phyloP scores from a whole-genome alignment of 1,140 invertebrate genomes.

The Semibalanus balanoides region DNA sequence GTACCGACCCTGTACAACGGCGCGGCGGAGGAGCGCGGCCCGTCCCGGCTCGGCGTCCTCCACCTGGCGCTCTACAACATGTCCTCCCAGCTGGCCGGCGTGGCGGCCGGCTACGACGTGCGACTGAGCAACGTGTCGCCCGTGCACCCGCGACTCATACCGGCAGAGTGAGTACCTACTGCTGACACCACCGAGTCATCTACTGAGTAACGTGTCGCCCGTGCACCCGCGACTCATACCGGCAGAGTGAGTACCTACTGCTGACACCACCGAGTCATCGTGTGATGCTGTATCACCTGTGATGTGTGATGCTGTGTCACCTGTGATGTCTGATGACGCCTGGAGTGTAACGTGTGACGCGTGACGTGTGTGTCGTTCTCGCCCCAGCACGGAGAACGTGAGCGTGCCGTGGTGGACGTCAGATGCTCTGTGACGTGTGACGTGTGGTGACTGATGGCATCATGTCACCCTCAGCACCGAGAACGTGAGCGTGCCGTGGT shows the following conservation, averaged over 20 bases:
- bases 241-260: slow-evolving; percentile 32
- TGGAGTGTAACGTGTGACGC: too few relatives aligned
- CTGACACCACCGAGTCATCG: too few relatives aligned
- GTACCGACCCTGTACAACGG: slow-evolving; percentile 60
- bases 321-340: too few relatives aligned
- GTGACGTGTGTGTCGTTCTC: too few relatives aligned
- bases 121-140: slow-evolving; percentile 68
- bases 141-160: slow-evolving; percentile 59
- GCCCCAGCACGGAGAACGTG: slow-evolving; percentile 16
- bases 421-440: not conserved
- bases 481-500: not conserved
- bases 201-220: slow-evolving; percentile 66
- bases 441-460: not conserved
- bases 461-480: not conserved
- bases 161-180: slow-evolving; percentile 36
- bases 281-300: too few relatives aligned
- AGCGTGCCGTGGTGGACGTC: not conserved
- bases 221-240: slow-evolving; percentile 62
- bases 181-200: too few relatives aligned
- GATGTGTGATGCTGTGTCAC: too few relatives aligned
- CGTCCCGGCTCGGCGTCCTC: slow-evolving; percentile 42
- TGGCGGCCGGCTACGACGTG: slow-evolving; percentile 80
- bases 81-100: slow-evolving; percentile 69
- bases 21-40: slow-evolving; percentile 33
- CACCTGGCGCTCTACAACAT: slow-evolving; percentile 78